Evolutionary conservation across 2,888 invertebrate species (phyloP), one percentile per base, ranked within the genome.

Genomic region (Helleia helle): DNA sequence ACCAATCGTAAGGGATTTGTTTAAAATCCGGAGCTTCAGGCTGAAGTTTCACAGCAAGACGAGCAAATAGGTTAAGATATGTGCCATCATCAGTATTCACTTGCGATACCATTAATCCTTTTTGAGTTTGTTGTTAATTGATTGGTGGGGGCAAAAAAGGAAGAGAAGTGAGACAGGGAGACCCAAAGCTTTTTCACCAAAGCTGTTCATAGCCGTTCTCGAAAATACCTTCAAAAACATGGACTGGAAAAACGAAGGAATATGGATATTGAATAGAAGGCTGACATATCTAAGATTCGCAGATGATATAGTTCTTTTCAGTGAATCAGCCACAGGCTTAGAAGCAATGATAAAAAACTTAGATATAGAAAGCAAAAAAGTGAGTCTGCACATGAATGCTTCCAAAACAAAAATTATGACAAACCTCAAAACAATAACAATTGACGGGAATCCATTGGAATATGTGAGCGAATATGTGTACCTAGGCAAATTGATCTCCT

Each of bases 231-330:
- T 34, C 6, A 17, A 34, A 1, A 34, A 34, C 5, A 8, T 34
- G 7, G 15, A 34, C n/a, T 34, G 31, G 31, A 3, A 1, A 4
- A 4, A 15, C 3, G 8, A 34, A 17, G 31, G 31, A 11, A 34
- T 18, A 6, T 17, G 11, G 5, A 9, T 34, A 18, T 15, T 17
- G 5, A 11, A 17, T 6, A 34, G 6, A 11, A 8, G 13, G n/a
- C 37, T 43, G 12, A 40, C 36, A 14, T 42, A 44, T 22, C 38
- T 47, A 8, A 47, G 41, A 40, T 47, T 47, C 25, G 44, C 44
- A 2, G 47, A 47, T 13, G 44, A 44, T 7, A 44, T 47, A n/a
- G 41, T 39, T 11, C 13, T 44, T 0, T 38, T 44, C n/a, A 26
- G 42, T 24, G 47, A 47, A 41, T 38, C 11, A 4, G 37, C 18